Evolutionary conservation across 2,888 invertebrate genomes (phyloP).

Genomic region (Drosophila mercatorum): DNA sequence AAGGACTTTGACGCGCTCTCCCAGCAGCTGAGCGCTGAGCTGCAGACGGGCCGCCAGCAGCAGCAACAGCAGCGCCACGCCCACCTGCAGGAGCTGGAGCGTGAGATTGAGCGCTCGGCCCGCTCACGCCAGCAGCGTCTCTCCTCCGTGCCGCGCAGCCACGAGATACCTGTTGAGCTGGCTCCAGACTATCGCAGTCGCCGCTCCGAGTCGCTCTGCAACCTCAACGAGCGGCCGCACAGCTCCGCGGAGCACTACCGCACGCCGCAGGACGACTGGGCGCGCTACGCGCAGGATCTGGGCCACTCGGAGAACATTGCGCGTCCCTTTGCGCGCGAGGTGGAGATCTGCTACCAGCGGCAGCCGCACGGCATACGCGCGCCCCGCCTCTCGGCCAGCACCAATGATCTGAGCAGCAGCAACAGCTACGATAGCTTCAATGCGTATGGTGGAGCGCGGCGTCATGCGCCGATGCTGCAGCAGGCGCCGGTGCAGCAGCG

Average conservation of each 20-base stretch:
- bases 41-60: conserved; percentile 74
- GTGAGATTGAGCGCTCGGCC: conserved; percentile 77
- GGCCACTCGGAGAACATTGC: conserved; percentile 84
- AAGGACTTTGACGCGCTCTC: conserved; percentile 85
- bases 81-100: conserved; percentile 78
- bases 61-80: conserved; percentile 75
- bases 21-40: conserved; percentile 81
- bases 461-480: conserved; percentile 79
- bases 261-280: conserved; percentile 85
- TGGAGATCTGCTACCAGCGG: conserved; percentile 82
- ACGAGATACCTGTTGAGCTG: conserved; percentile 71
- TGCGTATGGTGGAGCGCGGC: conserved; percentile 75
- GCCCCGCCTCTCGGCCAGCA: conserved; percentile 81
- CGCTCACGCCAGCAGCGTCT: conserved; percentile 66
- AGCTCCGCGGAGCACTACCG: conserved; percentile 57
- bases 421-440: conserved; percentile 74
- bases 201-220: conserved; percentile 82
- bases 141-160: conserved; percentile 62
- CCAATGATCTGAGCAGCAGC: conserved; percentile 76
- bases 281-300: conserved; percentile 84
- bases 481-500: conserved; percentile 70
- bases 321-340: conserved; percentile 83
- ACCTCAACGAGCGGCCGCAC: conserved; percentile 72
- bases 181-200: conserved; percentile 56
- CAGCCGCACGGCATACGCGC: conserved; percentile 79